A percentile compares a stretch with the other conserved stretches of the same genome.
Evolutionary conservation across 2,888 invertebrate genomes (phyloP).

Genomic region (Dendrolimus houi): DNA sequence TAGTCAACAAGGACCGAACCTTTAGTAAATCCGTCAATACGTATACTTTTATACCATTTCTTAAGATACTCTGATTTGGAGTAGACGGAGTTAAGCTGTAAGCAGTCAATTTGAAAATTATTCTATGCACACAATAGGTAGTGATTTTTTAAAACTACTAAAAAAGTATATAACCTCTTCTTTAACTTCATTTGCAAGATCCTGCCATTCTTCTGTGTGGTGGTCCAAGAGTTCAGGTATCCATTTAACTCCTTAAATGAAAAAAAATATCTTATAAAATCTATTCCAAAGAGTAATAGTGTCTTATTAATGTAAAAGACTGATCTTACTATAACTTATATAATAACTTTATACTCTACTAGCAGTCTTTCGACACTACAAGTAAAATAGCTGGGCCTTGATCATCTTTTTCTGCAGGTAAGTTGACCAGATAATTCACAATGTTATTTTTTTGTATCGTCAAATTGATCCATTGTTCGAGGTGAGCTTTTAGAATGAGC

Average conservation of each 20-base stretch:
- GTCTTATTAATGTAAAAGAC: neutral
- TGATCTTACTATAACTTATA: too few relatives aligned
- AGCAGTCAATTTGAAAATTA: conserved; percentile 17
- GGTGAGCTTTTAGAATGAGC: too few relatives aligned
- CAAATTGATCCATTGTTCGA: too few relatives aligned
- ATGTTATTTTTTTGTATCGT: too few relatives aligned
- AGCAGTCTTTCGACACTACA: too few relatives aligned
- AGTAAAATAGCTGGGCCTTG: too few relatives aligned
- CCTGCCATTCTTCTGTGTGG: conserved; percentile 91
- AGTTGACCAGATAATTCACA: too few relatives aligned
- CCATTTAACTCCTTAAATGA: conserved; percentile 81
- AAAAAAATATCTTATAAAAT: neutral
- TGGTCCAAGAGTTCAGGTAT: conserved; percentile 90
- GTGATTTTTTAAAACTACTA: conserved; percentile 2
- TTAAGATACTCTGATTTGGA: conserved; percentile 83
- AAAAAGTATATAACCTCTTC: conserved; percentile 77
- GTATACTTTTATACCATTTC: conserved; percentile 90
- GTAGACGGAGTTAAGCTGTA: conserved; percentile 89
- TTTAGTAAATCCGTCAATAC: conserved; percentile 91
- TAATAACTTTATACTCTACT: too few relatives aligned
- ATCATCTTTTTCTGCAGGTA: too few relatives aligned
- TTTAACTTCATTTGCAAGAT: conserved; percentile 87
- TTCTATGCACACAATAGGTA: neutral
- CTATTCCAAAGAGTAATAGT: neutral
- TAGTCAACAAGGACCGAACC: conserved; percentile 94